Evolutionary conservation across 2,888 invertebrate genomes (phyloP), one percentile per base, ranked within the genome.

Genomic region (Ophion slaviceki): DNA sequence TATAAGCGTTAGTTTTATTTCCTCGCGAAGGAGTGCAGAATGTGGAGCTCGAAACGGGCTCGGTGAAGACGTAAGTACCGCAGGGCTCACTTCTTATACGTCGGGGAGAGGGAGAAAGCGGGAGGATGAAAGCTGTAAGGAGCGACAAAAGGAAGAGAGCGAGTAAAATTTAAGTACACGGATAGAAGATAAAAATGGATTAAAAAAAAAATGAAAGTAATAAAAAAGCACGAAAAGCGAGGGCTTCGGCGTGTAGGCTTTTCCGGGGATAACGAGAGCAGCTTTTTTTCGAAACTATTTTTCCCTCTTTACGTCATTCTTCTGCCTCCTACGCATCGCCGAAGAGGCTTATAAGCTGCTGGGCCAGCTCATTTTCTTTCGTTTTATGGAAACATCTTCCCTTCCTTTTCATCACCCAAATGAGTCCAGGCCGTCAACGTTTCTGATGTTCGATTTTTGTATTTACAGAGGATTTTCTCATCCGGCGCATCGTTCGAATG

Each of bases 1-100:
- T 91, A 89, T 90, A 91, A 92, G 89, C 90, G 91, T 90, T 88
- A 87, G 90, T 89, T 90, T 89, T 91, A 90, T 91, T 91, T 89
- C 82, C 81, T 83, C 81, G 86, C 85, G 81, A 82, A 80, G 81
- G 67, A 72, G 74, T 70, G 80, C 57, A 84, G 78, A 82, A 79
- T 66, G 86, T 79, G 66, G 45, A 74, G 78, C 79, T 82, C 36
- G 36, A 75, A 80, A 76, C 62, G 75, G 61, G n/a, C 32, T 32
- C n/a, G 74, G 17, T 66, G 74, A 82, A 75, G 86, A 83, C 87
- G 79, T 72, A 71, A 64, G 36, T 64, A 75, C 53, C 78, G 78
- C 68, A 57, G 32, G 68, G 17, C 68, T 61, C 76, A 28, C 66
- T 66, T 71, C 59, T 64, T 70, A 57, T 64, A 61, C 40, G 61